Evolutionary conservation across 2,888 invertebrate genomes (phyloP), one percentile per base, ranked within the genome.

Genomic region (Aethes cnicana): DNA sequence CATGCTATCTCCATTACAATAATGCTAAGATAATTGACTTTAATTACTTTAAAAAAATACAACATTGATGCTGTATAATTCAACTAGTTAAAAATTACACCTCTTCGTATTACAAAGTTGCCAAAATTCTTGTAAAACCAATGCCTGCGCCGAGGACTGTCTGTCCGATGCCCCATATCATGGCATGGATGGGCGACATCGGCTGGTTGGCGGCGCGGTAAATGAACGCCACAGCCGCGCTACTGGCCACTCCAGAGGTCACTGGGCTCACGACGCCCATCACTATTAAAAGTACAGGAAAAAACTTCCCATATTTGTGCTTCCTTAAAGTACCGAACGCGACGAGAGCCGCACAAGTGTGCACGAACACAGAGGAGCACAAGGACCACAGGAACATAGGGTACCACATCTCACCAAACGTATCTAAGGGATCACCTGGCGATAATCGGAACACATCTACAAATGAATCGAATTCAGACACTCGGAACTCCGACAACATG

Each of bases 311-410:
- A 81, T 96, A 95, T 84, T 96, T 96, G 83, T 98, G 98, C 90
- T 97, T 97, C 56, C 97, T 92, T 65, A 98, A 90, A 39, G 97
- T 97, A 57, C 95, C 95, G 77, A 98, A 97, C 37, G 98, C 96
- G 62, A 98, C 96, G 46, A 96, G 87, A 47, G 96, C 96, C 50
- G 98, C 98, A 77, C 97, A 94, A 44, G 94, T 94, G 83, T 98
- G 98, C 62, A 98, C 96, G 76, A 98, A 94, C 71, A 98, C 93
- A 42, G 98, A 98, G 8, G 98, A 98, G 80, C 97, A 96, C 72
- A 98, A 90, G 54, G 97, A 96, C 97, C 98, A 98, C 70, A 98
- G 91, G 88, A 98, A 98, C 77, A 98, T 95, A 76, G 97, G 96
- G 83, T 97, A 98, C 98, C 98, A 98, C 95, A 98, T 98, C 86